phyloP scores from a whole-genome alignment of 92 coral and sea anemone genomes.

The Montipora capitata region DNA sequence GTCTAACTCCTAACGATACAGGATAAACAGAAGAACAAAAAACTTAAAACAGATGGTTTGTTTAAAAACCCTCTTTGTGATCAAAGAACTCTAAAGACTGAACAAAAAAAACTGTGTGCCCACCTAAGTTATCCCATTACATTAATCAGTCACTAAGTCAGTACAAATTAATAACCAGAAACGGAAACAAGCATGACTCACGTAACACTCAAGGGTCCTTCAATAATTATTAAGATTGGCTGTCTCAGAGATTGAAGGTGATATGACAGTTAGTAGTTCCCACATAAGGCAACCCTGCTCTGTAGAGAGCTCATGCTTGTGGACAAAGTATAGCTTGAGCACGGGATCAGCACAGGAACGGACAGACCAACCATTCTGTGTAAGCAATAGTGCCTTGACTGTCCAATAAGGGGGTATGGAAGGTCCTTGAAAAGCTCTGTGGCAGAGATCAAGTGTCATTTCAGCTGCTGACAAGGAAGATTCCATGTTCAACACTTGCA shows the following conservation, averaged over 20 bases:
- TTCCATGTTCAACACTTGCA: conserved; percentile 47
- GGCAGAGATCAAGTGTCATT: conserved; percentile 49
- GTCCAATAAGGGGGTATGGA: neutral
- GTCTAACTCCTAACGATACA: too few relatives aligned
- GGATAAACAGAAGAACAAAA: too few relatives aligned
- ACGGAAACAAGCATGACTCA: too few relatives aligned
- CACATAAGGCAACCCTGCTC: conserved; percentile 55
- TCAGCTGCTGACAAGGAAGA: conserved; percentile 44
- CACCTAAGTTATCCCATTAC: too few relatives aligned
- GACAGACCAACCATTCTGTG: conserved; percentile 35
- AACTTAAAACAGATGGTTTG: too few relatives aligned
- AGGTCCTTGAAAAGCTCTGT: conserved; percentile 27
- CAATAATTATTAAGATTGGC: neutral
- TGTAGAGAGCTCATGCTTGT: conserved; percentile 49
- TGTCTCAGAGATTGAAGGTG: conserved; percentile 16
- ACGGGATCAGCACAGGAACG: conserved; percentile 18
- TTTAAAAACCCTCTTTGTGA: too few relatives aligned
- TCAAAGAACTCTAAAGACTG: too few relatives aligned
- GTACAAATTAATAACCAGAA: too few relatives aligned
- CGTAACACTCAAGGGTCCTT: too few relatives aligned
- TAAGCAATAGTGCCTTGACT: neutral
- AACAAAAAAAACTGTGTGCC: too few relatives aligned
- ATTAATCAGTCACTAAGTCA: too few relatives aligned
- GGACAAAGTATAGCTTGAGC: conserved; percentile 44
- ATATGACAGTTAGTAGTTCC: conserved; percentile 37